Conservation (phyloP, 2,113 vertebrate genomes). For the Lycaon pictus region DNA sequence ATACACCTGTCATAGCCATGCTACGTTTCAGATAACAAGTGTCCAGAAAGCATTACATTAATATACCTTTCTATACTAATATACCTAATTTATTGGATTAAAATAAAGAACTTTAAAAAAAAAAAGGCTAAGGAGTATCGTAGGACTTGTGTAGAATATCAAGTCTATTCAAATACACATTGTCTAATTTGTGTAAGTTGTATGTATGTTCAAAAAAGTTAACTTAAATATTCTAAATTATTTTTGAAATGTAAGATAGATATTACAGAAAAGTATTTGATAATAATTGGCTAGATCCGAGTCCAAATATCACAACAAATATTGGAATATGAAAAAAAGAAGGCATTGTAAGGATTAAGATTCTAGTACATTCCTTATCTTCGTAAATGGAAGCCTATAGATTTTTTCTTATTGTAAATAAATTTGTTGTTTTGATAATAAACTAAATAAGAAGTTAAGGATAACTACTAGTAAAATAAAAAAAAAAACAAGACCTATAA, state of each 20-base stretch:
- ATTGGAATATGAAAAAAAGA: background rate
- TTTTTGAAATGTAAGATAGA: background rate
- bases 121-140: background rate
- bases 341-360: background rate
- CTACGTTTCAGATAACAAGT: background rate
- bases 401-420: background rate
- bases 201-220: background rate
- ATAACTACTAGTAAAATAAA: background rate
- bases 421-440: background rate
- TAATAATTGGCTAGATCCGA: background rate
- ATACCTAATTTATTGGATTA: too few relatives aligned
- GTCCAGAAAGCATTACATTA: background rate
- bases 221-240: background rate
- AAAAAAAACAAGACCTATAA: background rate
- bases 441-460: background rate
- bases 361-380: background rate
- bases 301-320: background rate
- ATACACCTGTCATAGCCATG: too few relatives aligned
- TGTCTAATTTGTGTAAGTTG: background rate
- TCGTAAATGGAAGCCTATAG: background rate
- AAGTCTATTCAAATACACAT: background rate
- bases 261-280: background rate
- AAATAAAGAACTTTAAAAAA: slow-evolving; percentile 6
- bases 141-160: background rate
- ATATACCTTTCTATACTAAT: background rate